These are phyloP conservation scores for Drosophila nr. fundita DNA, from an alignment of 2,888 invertebrate species.

Conservation along the genomic window DNA sequence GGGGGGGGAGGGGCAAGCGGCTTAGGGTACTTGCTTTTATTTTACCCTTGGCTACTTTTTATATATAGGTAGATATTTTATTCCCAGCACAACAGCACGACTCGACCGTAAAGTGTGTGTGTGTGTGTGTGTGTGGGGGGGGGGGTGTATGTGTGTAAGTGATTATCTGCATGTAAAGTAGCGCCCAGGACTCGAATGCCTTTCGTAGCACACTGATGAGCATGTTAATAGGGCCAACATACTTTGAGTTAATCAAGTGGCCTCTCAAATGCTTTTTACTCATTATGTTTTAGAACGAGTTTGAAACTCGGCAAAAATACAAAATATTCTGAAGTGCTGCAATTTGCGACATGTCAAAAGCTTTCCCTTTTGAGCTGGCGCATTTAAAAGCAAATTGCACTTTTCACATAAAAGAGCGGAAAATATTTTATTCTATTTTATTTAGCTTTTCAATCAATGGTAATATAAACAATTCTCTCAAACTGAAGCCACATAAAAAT, in stretches of 20 bases:
- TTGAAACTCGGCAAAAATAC: neutral
- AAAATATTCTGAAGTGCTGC: neutral
- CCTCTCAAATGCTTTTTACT: neutral
- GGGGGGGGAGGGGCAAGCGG: slow-evolving; percentile 34
- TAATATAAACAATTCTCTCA: neutral
- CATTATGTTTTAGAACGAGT: too few species aligned
- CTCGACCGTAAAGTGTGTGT: slow-evolving; percentile 7
- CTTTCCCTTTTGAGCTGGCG: too few species aligned
- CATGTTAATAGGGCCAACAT: slow-evolving; percentile 3
- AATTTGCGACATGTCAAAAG: neutral
- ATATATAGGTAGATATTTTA: slow-evolving; percentile 61
- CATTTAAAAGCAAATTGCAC: neutral
- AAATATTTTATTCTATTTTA: neutral
- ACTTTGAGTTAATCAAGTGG: neutral
- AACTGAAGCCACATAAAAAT: neutral
- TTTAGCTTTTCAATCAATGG: neutral
- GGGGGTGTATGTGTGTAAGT: slow-evolving; percentile 33
- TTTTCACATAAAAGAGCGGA: neutral
- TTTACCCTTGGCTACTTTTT: slow-evolving; percentile 73
- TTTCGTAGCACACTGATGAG: slow-evolving; percentile 14
- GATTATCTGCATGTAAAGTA: slow-evolving; percentile 63
- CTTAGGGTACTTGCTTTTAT: slow-evolving; percentile 66
- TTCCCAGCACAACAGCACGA: slow-evolving; percentile 62
- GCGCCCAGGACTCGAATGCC: slow-evolving; percentile 5
- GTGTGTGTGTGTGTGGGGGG: slow-evolving; percentile 1